Evolutionary conservation across 2,888 invertebrate species (phyloP), one percentile per base, ranked within the genome.

Genomic region (Eilema caniola): DNA sequence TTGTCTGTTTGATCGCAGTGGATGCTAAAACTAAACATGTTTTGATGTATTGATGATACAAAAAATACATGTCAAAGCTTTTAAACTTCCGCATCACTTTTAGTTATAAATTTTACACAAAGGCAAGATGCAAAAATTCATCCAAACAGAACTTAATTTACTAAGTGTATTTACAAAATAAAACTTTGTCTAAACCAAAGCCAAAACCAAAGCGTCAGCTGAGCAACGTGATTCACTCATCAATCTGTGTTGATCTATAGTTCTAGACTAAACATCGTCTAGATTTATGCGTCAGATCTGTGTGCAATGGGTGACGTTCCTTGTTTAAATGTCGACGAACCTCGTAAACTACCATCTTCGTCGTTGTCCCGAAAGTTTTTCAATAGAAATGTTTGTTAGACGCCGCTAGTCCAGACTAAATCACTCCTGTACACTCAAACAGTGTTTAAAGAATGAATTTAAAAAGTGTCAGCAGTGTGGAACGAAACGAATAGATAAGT

Each of bases 301-400:
- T 85, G 81, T 79, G 77, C 83, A 83, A 83, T 81, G 83, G 83
- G 78, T 84, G 83, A 77, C 77, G 80, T 74, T 83, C 69, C 83
- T 80, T 86, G 84, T 88, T 89, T 83, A 87, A 86, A 88, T 88
- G 93, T 92, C 92, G 86, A 88, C 85, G 93, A 93, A 92, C 93
- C 85, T 81, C 74, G 69, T 72, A 77, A 86, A 85, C 78, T 74
- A 63, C 57, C 60, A 33, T 71, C 72, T 41, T 37, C 41, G 60
- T 57, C 65, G 67, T 75, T 61, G 82, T 81, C 83, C 81, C 71
- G 74, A 82, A 90, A 91, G 85, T 90, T 92, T 90, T 90, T 89
- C 90, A 89, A 90, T 90, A 86, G 86, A 84, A 82, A 78, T 89
- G 88, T 91, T 91, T 90, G 86, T 88, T 84, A 86, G 84, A 85